phyloP scores from a whole-genome alignment of 2,888 invertebrate species.

The Mesopsocus fuscifrons region DNA sequence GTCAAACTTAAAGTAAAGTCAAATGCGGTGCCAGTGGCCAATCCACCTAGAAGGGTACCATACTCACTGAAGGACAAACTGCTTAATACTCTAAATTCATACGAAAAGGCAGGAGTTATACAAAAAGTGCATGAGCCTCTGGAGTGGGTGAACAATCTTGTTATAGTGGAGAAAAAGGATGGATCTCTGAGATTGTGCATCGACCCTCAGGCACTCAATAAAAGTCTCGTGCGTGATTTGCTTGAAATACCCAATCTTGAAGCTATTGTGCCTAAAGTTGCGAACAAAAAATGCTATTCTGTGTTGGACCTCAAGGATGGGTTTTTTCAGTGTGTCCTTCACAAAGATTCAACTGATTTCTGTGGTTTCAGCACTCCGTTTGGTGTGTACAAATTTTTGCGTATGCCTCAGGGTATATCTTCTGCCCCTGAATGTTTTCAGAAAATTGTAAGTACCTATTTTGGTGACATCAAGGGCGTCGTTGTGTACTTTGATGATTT shows the following conservation, averaged over 20 bases:
- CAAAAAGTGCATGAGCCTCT: constrained; percentile 12
- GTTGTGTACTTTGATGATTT: constrained; percentile 11
- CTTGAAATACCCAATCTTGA: constrained; percentile 12
- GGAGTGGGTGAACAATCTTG: constrained; percentile 14
- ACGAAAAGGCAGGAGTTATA: constrained; percentile 5
- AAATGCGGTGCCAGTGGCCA: neutral
- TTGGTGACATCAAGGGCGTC: constrained; percentile 11
- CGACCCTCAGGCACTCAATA: constrained; percentile 14
- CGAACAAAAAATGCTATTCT: constrained; percentile 9
- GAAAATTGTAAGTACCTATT: neutral
- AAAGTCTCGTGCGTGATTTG: constrained; percentile 12
- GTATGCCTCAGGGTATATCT: constrained; percentile 11
- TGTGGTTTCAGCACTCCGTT: constrained; percentile 12
- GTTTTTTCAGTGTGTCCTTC: constrained; percentile 11
- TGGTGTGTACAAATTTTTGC: constrained; percentile 12
- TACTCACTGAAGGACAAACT: neutral
- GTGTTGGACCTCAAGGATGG: constrained; percentile 11
- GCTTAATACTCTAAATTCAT: neutral
- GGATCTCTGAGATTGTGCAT: constrained; percentile 14
- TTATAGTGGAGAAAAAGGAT: constrained; percentile 13
- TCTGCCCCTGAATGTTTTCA: constrained; percentile 12
- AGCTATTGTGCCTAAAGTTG: constrained; percentile 9
- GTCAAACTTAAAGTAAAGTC: neutral
- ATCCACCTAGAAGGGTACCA: constrained; percentile 5
- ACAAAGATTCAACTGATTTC: constrained; percentile 8